Percentiles rank a stretch among this genome's conserved stretches.
Evolutionary conservation across 2,888 invertebrate species (phyloP).

Genomic region (Idaea aversata): DNA sequence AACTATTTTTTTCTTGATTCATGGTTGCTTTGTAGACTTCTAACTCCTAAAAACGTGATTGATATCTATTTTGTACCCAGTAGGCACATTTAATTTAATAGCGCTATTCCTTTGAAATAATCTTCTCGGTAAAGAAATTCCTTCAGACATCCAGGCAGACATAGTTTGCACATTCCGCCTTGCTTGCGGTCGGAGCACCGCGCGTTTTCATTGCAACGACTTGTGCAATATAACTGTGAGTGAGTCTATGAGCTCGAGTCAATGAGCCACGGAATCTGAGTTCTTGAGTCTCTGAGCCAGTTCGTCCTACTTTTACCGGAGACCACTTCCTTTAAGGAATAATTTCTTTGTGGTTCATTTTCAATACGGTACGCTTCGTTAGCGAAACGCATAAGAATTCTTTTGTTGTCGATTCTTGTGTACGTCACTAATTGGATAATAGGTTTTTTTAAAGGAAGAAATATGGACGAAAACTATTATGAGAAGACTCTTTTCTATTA

Average conservation of each 20-base stretch:
- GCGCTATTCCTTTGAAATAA: not conserved
- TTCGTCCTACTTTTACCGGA: slow-evolving; percentile 2
- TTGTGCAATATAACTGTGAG: not conserved
- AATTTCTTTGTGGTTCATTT: slow-evolving; percentile 33
- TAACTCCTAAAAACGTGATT: not conserved
- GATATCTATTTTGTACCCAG: not conserved
- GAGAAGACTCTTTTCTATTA: not conserved
- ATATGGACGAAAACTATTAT: not conserved
- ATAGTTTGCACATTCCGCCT: not conserved
- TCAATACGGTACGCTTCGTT: slow-evolving; percentile 2
- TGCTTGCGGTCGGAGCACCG: not conserved
- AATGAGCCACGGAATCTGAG: not conserved
- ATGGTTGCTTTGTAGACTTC: no score
- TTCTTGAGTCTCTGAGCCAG: not conserved
- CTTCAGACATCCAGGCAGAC: not conserved
- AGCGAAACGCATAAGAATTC: slow-evolving; percentile 1
- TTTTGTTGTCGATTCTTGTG: not conserved
- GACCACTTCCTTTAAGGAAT: slow-evolving; percentile 37
- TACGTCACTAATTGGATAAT: not conserved
- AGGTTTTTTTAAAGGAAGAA: not conserved
- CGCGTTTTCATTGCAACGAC: not conserved
- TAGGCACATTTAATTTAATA: not conserved
- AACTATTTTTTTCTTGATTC: no score
- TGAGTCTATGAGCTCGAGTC: not conserved
- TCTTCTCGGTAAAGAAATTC: not conserved